Percentiles rank a stretch among this genome's conserved stretches.
phyloP scores from a whole-genome alignment of 2,888 invertebrate genomes.

The Pseudococcus longispinus region DNA sequence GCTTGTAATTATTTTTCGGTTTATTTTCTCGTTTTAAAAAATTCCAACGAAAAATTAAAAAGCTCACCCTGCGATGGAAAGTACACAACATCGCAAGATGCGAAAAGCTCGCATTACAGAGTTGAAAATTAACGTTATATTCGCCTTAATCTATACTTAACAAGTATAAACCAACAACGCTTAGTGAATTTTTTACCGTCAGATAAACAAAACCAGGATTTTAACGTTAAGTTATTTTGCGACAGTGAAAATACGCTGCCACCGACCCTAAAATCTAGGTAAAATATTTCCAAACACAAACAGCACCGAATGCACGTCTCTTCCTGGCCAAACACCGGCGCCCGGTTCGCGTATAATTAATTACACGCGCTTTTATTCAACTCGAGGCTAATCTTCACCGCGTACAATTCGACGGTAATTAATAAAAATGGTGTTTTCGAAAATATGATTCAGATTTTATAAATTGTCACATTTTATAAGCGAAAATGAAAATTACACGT shows the following conservation, averaged over 20 bases:
- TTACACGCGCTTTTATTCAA: conserved; percentile 12
- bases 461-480: conserved; percentile 22
- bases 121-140: neutral
- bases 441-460: conserved; percentile 3
- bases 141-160: conserved; percentile 16
- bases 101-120: conserved; percentile 5
- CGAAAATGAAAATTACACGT: neutral
- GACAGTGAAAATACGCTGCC: neutral
- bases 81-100: neutral
- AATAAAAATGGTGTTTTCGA: neutral
- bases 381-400: neutral
- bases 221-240: conserved; percentile 13
- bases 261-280: conserved; percentile 4
- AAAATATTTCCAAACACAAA: conserved; percentile 26
- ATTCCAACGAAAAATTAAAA: neutral
- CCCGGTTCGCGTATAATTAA: neutral
- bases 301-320: neutral
- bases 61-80: neutral
- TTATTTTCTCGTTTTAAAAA: neutral
- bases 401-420: conserved; percentile 15
- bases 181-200: neutral
- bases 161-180: conserved; percentile 1
- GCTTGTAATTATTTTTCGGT: too few species aligned
- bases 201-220: conserved; percentile 1
- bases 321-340: neutral